Evolutionary conservation across 2,888 invertebrate species (phyloP), one percentile per base, ranked within the genome.

Genomic region (Epirrhoe tristata): DNA sequence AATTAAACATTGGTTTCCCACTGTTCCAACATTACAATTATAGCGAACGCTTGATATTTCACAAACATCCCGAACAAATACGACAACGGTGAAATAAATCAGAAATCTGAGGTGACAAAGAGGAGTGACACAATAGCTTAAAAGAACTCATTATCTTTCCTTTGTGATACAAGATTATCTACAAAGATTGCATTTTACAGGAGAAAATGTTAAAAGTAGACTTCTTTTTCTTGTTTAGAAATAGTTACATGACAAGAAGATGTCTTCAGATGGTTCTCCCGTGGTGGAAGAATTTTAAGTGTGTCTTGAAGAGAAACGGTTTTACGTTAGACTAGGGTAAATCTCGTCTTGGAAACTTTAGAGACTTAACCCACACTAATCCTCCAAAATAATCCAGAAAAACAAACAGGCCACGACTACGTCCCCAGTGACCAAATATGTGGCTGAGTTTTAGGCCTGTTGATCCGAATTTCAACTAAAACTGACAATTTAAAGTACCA

Each of bases 51-150:
- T 12, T 43, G 39, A 2, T 17, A 51, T 51, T 50, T 24, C 17
- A 51, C 50, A 17, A 51, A 17, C 16, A 51, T 51, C 24, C 50
- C 8, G 1, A 51, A 17, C 10, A 17, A 51, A 51, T 51, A 51
- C 17, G 24, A 51, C 50, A 36, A 53, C 32, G 53, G 14, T 53
- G 14, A 34, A n/a, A 53, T 53, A 53, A 53, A 53, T 53, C 34
- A 53, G 53, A 53, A 53, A 36, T 14, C 36, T 34, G 54, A 34
- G 54, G 54, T 54, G 54, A 16, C 54, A 54, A 54, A 34, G 54
- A 10, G n/a, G 36, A 14, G 34, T 36, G 36, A 34, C 16, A 34
- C 39, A 43, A 43, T 43, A 43, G 12, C 39, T 43, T 10, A 52
- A 52, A 52, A 12, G 24, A 52, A 52, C 52, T 52, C 52, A 51